Percentiles rank a stretch among this genome's conserved stretches.
Evolutionary conservation across 2,113 vertebrate genomes (phyloP).

Genomic region (Gymnobelideus leadbeateri): DNA sequence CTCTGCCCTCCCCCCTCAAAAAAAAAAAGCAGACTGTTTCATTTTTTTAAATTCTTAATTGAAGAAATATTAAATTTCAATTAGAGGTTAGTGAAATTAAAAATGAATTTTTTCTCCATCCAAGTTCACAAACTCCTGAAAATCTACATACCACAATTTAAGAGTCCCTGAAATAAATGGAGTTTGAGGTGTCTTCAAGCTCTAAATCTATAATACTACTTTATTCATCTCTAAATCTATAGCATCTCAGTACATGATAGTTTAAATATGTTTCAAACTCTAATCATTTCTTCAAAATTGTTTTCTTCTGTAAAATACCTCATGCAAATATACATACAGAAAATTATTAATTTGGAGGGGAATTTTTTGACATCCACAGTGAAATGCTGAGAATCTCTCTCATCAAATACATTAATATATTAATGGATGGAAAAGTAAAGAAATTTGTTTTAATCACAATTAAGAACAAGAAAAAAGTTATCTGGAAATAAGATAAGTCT

Average conservation of each 20-base stretch:
- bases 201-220: neutral
- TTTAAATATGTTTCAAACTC: conserved; percentile 9
- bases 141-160: neutral
- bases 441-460: conserved; percentile 20
- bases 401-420: no score
- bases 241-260: conserved; percentile 10
- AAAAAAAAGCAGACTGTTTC: neutral
- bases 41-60: neutral
- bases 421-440: no score
- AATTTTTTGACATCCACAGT: neutral
- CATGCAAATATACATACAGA: neutral
- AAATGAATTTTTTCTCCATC: neutral
- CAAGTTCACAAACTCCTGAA: neutral
- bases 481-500: conserved; percentile 13
- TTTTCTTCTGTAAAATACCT: conserved; percentile 18
- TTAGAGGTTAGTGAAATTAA: neutral
- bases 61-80: neutral
- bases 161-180: neutral
- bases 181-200: neutral
- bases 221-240: neutral
- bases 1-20: no score
- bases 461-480: conserved; percentile 23
- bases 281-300: conserved; percentile 27
- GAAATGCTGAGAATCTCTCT: neutral
- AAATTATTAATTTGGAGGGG: neutral